Conservation (phyloP, 1,140 invertebrate species). For the Anastatus disparis region DNA sequence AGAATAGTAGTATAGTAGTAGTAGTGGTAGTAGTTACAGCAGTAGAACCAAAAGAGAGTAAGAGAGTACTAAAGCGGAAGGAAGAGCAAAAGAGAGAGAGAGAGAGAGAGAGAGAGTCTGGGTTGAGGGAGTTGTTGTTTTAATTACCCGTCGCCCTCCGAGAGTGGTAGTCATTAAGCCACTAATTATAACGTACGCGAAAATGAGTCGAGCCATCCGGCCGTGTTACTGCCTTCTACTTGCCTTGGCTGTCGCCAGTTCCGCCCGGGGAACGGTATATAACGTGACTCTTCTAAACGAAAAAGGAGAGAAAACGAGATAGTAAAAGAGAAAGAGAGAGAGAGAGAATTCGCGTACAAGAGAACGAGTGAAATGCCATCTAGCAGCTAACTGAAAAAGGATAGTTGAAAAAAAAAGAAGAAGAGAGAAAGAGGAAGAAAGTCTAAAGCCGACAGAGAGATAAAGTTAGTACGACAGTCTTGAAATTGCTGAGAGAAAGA, state of each 20-base stretch:
- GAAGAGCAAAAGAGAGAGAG: constrained; percentile 32
- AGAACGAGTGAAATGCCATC: not conserved
- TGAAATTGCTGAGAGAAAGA: constrained; percentile 24
- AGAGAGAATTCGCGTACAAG: constrained; percentile 8
- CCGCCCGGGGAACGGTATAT: not conserved
- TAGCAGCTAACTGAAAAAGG: constrained; percentile 29
- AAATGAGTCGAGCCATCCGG: constrained; percentile 59
- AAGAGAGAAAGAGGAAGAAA: not conserved
- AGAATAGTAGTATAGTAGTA: too few relatives aligned
- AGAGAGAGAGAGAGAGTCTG: constrained; percentile 3
- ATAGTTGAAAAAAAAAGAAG: too few relatives aligned
- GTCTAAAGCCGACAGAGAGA: constrained; percentile 8
- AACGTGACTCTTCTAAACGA: too few relatives aligned
- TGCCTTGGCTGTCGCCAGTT: not conserved
- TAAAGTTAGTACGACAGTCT: constrained; percentile 18
- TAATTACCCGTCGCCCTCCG: constrained; percentile 64
- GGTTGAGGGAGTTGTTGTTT: constrained; percentile 58
- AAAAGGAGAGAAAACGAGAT: not conserved
- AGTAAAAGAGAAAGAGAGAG: not conserved
- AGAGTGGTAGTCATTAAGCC: constrained; percentile 65
- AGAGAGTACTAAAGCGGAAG: not conserved
- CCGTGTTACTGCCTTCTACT: constrained; percentile 19
- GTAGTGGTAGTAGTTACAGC: too few relatives aligned
- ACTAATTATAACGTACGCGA: constrained; percentile 67
- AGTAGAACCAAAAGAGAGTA: too few relatives aligned